Evolutionary conservation across 2,888 invertebrate species (phyloP).

Genomic region (Scrobipalpa costella): DNA sequence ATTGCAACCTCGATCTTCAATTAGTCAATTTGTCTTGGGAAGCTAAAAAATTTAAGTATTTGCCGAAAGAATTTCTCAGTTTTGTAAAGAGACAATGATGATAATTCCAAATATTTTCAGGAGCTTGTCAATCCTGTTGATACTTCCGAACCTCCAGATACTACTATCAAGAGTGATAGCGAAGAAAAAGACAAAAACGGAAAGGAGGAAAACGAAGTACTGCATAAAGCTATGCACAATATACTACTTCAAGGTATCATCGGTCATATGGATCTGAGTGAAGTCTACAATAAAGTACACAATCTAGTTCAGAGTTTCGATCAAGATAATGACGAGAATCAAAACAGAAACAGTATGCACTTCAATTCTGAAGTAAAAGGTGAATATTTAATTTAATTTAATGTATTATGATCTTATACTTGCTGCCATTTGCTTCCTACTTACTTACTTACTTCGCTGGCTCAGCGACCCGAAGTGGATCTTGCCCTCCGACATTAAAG

Average conservation of each 20-base stretch:
- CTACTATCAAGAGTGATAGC: not conserved
- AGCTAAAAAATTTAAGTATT: too few species aligned
- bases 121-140: not conserved
- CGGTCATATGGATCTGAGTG: constrained; percentile 56
- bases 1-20: too few species aligned
- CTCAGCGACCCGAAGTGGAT: too few species aligned
- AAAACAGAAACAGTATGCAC: not conserved
- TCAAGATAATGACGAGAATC: constrained; percentile 23
- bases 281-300: constrained; percentile 49
- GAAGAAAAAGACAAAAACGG: constrained; percentile 22
- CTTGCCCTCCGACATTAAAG: too few species aligned
- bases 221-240: constrained; percentile 63
- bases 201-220: constrained; percentile 40
- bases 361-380: not conserved
- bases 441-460: too few species aligned
- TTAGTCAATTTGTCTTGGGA: too few species aligned
- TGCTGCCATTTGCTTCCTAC: too few species aligned
- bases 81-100: too few species aligned
- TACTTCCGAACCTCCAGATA: not conserved
- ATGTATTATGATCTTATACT: too few species aligned
- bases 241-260: constrained; percentile 58
- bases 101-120: not conserved
- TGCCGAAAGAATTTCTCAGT: too few species aligned
- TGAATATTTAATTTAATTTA: not conserved
- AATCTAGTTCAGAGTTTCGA: constrained; percentile 39